Evolutionary conservation across 2,888 invertebrate genomes (phyloP), one percentile per base, ranked within the genome.

Genomic region (Matsumyia berberina): DNA sequence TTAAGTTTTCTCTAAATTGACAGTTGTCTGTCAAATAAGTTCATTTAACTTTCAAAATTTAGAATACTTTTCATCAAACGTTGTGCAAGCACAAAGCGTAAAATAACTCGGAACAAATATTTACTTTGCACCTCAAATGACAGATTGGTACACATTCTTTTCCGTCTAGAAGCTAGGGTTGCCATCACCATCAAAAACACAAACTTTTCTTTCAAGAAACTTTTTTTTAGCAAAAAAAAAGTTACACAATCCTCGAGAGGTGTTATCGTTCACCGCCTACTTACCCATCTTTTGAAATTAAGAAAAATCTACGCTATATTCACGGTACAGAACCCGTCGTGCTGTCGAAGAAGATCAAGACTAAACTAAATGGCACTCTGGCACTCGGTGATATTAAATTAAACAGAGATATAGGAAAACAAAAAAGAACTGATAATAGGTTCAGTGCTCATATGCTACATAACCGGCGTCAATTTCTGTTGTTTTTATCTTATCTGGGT

Each of bases 361-460:
- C 73, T 73, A 79, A 83, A 83, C 55, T 83, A 66, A 42, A 12
- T 64, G 57, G 35, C 60, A 44, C 39, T 19, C 29, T 19, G 29
- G 31, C 79, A 67, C 42, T 62, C 67, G 60, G 46, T 55, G 73
- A 73, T 73, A 78, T 72, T 72, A 60, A 77, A 44, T 46, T 42
- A 42, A 62, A 31, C 8, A 57, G 44, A n/a, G 42, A 66, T 60
- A 42, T 31, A 31, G 29, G 12, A 46, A 46, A 55, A 35, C 33
- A 60, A 42, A 11, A 6, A 24, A 33, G 9, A 44, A 44, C 5
- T 33, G 42, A 62, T 62, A 62, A 62, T n/a, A n/a, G 44, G 62
- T 74, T 55, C 31, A 44, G 29, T 58, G 9, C n/a, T 58, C 37
- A 49, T 39, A 37, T 44, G 39, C 39, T 15, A 29, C 6, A 44